A percentile compares a stretch with the other conserved stretches of the same genome.
Conservation (phyloP, 2,888 invertebrate species). For the Harpagoxenus sublaevis region DNA sequence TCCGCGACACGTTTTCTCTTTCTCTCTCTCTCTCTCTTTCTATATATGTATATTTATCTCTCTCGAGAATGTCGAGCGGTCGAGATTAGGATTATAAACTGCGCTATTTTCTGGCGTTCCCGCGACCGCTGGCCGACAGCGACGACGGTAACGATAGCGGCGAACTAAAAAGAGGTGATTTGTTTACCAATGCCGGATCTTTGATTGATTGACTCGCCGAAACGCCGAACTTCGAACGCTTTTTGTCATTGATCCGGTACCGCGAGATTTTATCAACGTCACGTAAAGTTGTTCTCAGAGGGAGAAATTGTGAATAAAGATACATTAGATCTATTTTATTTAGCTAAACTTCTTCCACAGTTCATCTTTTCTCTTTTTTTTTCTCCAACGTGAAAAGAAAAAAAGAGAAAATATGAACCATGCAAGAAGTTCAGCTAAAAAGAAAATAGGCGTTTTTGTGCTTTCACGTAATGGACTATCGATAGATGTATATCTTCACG, state of each 20-base stretch:
- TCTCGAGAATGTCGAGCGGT: background rate
- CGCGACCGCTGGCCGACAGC: background rate
- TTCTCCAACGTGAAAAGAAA: no score
- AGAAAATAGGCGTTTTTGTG: no score
- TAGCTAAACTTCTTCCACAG: no score
- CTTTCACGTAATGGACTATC: background rate
- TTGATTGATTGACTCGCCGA: background rate
- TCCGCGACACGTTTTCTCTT: constrained; percentile 44
- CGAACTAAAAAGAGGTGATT: background rate
- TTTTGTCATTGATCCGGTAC: background rate
- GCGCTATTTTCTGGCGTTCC: background rate
- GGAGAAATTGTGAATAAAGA: no score
- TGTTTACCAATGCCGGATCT: background rate
- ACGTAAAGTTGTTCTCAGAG: no score
- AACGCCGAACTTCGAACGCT: background rate
- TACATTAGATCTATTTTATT: no score
- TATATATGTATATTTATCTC: no score
- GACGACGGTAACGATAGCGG: background rate
- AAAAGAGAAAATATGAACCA: no score
- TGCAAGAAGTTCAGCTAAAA: no score
- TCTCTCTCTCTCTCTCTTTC: background rate
- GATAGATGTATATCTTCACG: background rate
- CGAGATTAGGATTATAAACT: background rate
- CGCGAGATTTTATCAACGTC: no score
- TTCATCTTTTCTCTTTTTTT: no score